Evolutionary conservation across 1,140 invertebrate species (phyloP), one percentile per base, ranked within the genome.

Genomic region (Macrobrachium rosenbergii): DNA sequence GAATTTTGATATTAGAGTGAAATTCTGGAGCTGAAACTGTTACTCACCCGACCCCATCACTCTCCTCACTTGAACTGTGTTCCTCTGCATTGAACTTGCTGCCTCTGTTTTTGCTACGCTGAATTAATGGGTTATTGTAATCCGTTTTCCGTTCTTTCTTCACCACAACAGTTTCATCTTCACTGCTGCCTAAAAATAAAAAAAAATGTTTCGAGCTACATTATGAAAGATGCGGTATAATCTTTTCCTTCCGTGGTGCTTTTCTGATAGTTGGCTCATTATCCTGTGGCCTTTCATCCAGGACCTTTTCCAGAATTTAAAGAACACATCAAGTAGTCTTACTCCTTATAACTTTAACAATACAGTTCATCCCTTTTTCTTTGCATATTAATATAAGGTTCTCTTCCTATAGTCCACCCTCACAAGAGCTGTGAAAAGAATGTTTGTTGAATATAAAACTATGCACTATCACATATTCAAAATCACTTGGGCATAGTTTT

Each of bases 91-190:
- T 73, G 10, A 69, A 59, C 17, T 37, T 37, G 28, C 77, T 76
- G 58, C 67, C 82, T 43, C 81, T 58, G 64, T 78, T 90, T 60
- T 89, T 91, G 89, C 92, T 92, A 11, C 91, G 91, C 90, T 93
- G 93, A 59, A 92, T 90, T 90, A 93, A 90, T 17, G 91, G 92
- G 88, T 92, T 92, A 7, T 67, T 88, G 17, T 90, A 81, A 69
- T 90, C 86, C 11, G 82, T 72, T 82, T 90, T 91, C 87, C 91
- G 92, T 58, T 91, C 89, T 52, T 90, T 90, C 58, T 90, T 90
- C 10, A 92, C 89, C 67, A 92, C 92, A 82, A 91, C 90, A 75
- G 92, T 93, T 82, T 93, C 92, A 89, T 92, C 92, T 90, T 92
- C 92, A 90, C 91, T 92, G 82, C 90, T 92, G 75, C 85, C 88